Percentiles rank a stretch among this genome's conserved stretches.
Evolutionary conservation across 1,140 invertebrate genomes (phyloP).

Genomic region (Zaprionus africanus): DNA sequence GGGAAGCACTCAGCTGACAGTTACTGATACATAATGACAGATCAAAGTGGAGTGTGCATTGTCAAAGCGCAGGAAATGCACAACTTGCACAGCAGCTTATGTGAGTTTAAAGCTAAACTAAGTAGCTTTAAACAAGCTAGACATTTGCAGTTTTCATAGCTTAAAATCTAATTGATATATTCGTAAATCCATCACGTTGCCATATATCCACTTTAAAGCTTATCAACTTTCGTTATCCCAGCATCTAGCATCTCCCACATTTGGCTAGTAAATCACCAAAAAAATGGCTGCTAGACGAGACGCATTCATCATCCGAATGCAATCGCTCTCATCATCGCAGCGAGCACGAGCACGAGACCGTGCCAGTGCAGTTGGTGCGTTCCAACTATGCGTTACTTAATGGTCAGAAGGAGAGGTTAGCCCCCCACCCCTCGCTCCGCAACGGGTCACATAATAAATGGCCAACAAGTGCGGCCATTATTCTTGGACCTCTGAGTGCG

Average conservation of each 20-base stretch:
- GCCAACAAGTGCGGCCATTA: constrained; percentile 62
- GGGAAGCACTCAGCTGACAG: not conserved
- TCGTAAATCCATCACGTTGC: constrained; percentile 20
- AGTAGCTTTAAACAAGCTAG: constrained; percentile 2
- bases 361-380: constrained; percentile 4
- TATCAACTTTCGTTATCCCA: constrained; percentile 12
- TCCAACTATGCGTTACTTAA: constrained; percentile 61
- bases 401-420: constrained; percentile 42
- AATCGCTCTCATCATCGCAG: constrained; percentile 27
- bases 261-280: constrained; percentile 46
- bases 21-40: constrained; percentile 4
- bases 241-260: constrained; percentile 23
- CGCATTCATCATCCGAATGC: constrained; percentile 60
- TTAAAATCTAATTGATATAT: constrained; percentile 19
- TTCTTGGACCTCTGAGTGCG: constrained; percentile 42
- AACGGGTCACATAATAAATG: constrained; percentile 45
- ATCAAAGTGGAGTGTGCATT: not conserved
- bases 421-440: not conserved
- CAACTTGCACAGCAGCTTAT: not conserved
- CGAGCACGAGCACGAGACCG: constrained; percentile 8
- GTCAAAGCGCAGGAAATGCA: not conserved
- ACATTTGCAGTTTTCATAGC: not conserved
- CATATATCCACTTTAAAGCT: constrained; percentile 8
- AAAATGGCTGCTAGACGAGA: constrained; percentile 55
- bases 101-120: not conserved